Conservation (phyloP, 1,140 invertebrate species). For the Papilio polytes region DNA sequence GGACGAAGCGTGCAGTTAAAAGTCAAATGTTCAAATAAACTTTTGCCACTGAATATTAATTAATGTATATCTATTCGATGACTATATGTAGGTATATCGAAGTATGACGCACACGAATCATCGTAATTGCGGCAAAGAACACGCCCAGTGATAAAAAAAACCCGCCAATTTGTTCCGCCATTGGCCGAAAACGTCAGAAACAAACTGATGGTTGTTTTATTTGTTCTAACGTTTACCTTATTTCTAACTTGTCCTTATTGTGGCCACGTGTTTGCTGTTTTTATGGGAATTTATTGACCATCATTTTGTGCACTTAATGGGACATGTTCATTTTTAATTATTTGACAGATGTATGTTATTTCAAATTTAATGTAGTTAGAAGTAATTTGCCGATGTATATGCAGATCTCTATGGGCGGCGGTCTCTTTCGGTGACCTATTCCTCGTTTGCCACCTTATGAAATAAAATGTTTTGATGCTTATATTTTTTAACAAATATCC, state of each 20-base stretch:
- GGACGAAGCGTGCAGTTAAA: background rate
- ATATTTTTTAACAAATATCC: too few species aligned
- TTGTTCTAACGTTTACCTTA: constrained; percentile 35
- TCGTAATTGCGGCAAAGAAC: constrained; percentile 30
- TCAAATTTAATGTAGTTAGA: background rate
- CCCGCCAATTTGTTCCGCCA: constrained; percentile 30
- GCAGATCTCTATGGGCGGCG: background rate
- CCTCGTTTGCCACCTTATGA: too few species aligned
- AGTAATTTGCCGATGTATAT: background rate
- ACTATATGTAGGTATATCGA: constrained; percentile 28
- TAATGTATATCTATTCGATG: constrained; percentile 21
- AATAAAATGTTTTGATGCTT: too few species aligned
- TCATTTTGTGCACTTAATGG: background rate
- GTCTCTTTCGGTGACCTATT: too few species aligned
- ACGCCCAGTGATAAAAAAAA: constrained; percentile 41
- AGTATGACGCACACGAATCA: constrained; percentile 38
- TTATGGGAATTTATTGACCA: constrained; percentile 13
- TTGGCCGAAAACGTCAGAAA: constrained; percentile 35
- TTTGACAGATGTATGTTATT: background rate
- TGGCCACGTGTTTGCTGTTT: constrained; percentile 19
- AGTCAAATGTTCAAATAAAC: constrained; percentile 31
- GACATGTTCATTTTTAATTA: background rate
- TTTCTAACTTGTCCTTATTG: constrained; percentile 17
- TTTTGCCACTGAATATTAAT: constrained; percentile 19
- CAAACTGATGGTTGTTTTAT: constrained; percentile 15